Conservation (phyloP, 2,888 invertebrate genomes). For the Ophioninae sp. region DNA sequence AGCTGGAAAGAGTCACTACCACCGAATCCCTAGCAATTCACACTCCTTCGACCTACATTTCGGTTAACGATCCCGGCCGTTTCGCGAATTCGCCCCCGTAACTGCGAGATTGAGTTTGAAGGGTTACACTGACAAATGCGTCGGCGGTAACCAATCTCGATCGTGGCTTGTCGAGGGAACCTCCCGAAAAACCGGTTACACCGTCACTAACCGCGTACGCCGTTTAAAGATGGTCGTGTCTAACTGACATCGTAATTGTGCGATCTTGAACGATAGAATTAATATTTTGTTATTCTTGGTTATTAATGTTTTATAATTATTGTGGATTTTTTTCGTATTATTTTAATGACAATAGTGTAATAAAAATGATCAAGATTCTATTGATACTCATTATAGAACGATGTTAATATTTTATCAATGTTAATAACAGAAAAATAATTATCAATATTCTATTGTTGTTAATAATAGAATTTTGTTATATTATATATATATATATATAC, state of each 20-base stretch:
- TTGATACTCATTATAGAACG: too few species aligned
- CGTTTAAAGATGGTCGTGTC: background rate
- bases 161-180: constrained; percentile 5
- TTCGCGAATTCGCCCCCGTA: constrained; percentile 27
- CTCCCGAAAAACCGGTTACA: constrained; percentile 15
- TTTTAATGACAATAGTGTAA: too few species aligned
- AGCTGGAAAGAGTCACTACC: constrained; percentile 11
- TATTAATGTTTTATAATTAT: too few species aligned
- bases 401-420: too few species aligned
- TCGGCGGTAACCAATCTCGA: constrained; percentile 8
- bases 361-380: too few species aligned
- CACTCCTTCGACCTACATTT: constrained; percentile 56
- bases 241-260: background rate
- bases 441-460: too few species aligned
- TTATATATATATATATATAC: too few species aligned
- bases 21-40: constrained; percentile 21
- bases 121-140: constrained; percentile 57
- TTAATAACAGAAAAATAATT: too few species aligned
- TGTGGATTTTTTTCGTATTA: too few species aligned
- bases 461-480: too few species aligned
- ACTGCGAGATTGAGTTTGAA: constrained; percentile 56
- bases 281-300: too few species aligned
- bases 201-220: background rate
- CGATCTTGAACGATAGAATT: too few species aligned
- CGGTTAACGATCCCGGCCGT: constrained; percentile 53